Evolutionary conservation across 37 sponge, comb jelly and placozoan genomes (phyloP).

Genomic region (Halisarca cf. caerulea): DNA sequence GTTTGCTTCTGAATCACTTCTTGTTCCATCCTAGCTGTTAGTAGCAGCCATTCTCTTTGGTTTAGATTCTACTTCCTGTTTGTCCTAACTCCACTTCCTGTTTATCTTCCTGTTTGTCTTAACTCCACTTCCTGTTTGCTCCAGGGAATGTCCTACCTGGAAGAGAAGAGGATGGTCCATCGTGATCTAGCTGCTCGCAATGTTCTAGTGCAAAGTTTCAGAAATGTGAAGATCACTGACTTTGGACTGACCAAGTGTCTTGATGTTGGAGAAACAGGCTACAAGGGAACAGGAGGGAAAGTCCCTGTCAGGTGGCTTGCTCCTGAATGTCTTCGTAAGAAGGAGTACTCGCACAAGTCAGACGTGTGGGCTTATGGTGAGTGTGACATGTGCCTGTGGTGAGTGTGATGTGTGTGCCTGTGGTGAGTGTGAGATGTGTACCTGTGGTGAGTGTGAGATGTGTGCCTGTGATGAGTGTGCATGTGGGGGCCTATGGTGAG

Average conservation of each 20-base stretch:
- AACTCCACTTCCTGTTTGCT: too few species aligned
- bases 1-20: too few species aligned
- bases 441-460: too few species aligned
- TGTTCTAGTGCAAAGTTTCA: conserved; percentile 80
- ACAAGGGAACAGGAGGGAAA: conserved; percentile 69
- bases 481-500: too few species aligned
- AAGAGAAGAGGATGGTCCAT: conserved; percentile 84
- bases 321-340: conserved; percentile 70
- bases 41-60: too few species aligned
- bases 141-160: conserved; percentile 91
- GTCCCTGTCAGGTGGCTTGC: conserved; percentile 93
- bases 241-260: conserved; percentile 90
- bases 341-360: conserved; percentile 81
- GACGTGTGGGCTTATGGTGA: conserved; percentile 88
- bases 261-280: conserved; percentile 76
- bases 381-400: neutral
- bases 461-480: too few species aligned
- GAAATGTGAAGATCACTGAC: conserved; percentile 89
- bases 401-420: too few species aligned
- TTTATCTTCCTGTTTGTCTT: too few species aligned
- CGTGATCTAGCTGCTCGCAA: conserved; percentile 91
- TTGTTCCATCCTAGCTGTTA: too few species aligned
- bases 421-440: too few species aligned
- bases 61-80: too few species aligned
- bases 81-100: too few species aligned